Evolutionary conservation across 1,140 invertebrate species (phyloP), one percentile per base, ranked within the genome.

Genomic region (Geopemphigus sp.): DNA sequence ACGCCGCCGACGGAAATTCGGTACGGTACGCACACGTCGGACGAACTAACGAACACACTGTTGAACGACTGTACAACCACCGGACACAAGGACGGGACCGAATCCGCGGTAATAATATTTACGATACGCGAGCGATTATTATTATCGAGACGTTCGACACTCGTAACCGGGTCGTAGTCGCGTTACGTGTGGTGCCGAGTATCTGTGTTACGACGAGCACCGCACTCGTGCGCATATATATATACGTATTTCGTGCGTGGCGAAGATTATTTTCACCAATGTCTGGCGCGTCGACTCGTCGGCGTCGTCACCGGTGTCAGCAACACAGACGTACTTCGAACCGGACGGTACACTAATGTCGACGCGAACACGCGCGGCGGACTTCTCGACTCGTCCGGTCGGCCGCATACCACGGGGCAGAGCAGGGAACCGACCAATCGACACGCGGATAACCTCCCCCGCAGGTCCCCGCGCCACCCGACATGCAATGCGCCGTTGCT

Each of bases 341-440:
- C 56, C 73, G 73, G 57, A 78, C 73, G 54, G 56, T 59, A 59
- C 73, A 61, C 73, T 59, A 61, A 57, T 39, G 73, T 39, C 57
- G 56, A 24, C 32, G 32, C 54, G 54, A 78, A 78, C 73, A 78
- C 73, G 73, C 73, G 73, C 73, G 73, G 56, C 57, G 73, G 73
- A 78, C 73, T 78, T 78, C 54, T 78, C 73, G 73, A 78, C 73
- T 76, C 73, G 73, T 78, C 56, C 73, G 73, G 73, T 61, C 73
- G 73, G 73, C 73, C 73, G 73, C 73, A 78, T 78, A 78, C 73
- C 73, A 78, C 73, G 73, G 73, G 73, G 73, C 73, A 78, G 73
- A 78, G 73, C 73, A 78, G 73, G 73, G 73, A 78, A 39, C 32
- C 73, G 73, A 78, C 73, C 73, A 78, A 78, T 78, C 73, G 73